Base-by-base conservation (phyloP, 2,797 vertebrate species). In the Labroides dimidiatus region DNA sequence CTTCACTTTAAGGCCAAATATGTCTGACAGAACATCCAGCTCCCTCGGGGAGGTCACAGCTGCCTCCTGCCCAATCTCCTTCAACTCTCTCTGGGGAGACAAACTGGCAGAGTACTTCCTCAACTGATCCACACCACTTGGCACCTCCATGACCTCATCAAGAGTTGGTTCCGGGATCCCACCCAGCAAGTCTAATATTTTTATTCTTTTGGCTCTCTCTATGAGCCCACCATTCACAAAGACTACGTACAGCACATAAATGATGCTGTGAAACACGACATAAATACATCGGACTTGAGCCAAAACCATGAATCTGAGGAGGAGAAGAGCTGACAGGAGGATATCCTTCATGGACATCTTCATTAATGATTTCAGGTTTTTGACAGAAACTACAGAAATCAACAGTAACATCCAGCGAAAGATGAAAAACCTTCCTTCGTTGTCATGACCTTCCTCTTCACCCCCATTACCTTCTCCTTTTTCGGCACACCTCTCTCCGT, bases 1-100 rank as follows among this genome's bases (percentile, higher is more conserved):
- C 83, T 93, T 96, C 84, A 99, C 87, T 80, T 94, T 95, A 66
- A 99, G 91, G n/a, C 97, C 97, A 48, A 99, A 99, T 84, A 99
- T 95, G 82, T 98, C 95, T 0, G 96, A 95, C 4, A 97, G 93
- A 0, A 93, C 89, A 80, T 95, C 94, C 23, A 90, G 93, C 54
- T 96, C 95, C 4, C 92, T 89, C 41, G 94, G 81, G 67, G 95
- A 91, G 42, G 96, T 85, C 80, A 93, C 88, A 0, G 93, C 90
- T 42, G 84, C 62, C 67, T 78, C 80, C 59, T 89, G 86, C 56
- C 81, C 77, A 33, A 85, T 65, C 45, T 79, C 82, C 59, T 78
- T 75, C 70, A 95, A 81, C 37, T 96, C 95, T 84, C 94, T 93
- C 0, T 89, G 76, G 68, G 95, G 94, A n/a, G 94, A 78, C 27